Evolutionary conservation across 2,888 invertebrate genomes (phyloP), one percentile per base, ranked within the genome.

Genomic region (Lottia scabra): DNA sequence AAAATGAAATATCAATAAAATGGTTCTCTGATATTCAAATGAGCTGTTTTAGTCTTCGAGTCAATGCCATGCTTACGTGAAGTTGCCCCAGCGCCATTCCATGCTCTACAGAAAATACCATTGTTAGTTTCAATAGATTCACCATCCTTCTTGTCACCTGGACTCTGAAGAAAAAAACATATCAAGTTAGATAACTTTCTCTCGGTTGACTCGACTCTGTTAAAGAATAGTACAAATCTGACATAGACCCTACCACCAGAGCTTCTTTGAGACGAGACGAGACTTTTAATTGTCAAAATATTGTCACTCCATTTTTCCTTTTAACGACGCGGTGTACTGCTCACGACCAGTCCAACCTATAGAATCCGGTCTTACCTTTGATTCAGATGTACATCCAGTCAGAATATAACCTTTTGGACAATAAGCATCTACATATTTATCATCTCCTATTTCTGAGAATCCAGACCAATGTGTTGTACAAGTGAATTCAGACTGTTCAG

Each of bases 361-460:
- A 30, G 30, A 30, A 30, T 30, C 30, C 3, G 5, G 5, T 30
- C 70, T 63, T 13, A 78, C 78, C 67, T 38, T 67, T 1, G 67
- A 48, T 26, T 30, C 66, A 45, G 74, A 69, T 27, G 67, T 62
- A 63, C 78, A 78, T 16, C 76, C 70, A 10, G 78, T 75, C 65
- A 78, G 63, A 8, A 78, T 67, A 56, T 76, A 73, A 1, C 70
- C 75, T 13, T 43, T 30, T 19, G 69, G 65, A 46, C 78, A 78
- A 23, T 26, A 44, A 3, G 73, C 71, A 5, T 71, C 70, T 3
- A 56, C 67, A 16, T 43, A 44, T 65, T 75, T 73, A 63, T 75
- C 67, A 27, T 76, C 78, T n/a, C 69, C 71, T n/a, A 70, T 48
- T 13, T 63, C 69, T 1, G 78, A 75, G 10, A 62, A 30, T 0